phyloP scores from a whole-genome alignment of 2,113 vertebrate species.

The Zosterops pallidus region DNA sequence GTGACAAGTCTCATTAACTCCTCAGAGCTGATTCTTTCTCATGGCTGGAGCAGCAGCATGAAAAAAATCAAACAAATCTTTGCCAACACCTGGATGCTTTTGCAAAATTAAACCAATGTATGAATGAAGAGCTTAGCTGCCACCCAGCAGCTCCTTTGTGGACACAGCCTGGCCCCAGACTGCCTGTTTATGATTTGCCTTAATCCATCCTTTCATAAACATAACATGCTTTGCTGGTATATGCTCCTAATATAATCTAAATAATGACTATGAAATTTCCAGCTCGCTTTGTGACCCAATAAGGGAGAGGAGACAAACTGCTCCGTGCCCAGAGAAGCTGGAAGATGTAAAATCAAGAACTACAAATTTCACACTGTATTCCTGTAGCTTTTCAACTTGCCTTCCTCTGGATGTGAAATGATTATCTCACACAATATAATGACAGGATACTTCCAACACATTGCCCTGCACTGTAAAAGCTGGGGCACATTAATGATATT shows the following conservation, averaged over 20 bases:
- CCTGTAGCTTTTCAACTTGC: neutral
- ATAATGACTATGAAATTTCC: neutral
- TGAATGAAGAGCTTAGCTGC: neutral
- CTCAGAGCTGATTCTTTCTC: neutral
- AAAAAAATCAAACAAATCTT: neutral
- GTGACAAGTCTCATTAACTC: neutral
- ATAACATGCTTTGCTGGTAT: neutral
- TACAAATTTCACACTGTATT: neutral
- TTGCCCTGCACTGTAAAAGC: neutral
- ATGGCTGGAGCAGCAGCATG: neutral
- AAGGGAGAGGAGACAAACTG: neutral
- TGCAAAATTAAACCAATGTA: neutral
- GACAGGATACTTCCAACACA: neutral
- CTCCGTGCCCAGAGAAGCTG: neutral
- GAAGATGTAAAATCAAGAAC: neutral
- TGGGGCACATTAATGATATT: neutral
- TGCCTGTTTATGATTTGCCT: neutral
- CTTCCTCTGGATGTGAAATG: neutral
- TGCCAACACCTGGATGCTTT: neutral
- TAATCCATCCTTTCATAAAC: neutral
- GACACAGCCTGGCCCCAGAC: neutral
- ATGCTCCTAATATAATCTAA: neutral
- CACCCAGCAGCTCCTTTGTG: neutral
- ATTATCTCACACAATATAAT: neutral
- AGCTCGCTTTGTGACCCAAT: neutral